Base-by-base conservation (phyloP, 2,113 vertebrate species). In the Pelusios castaneus region DNA sequence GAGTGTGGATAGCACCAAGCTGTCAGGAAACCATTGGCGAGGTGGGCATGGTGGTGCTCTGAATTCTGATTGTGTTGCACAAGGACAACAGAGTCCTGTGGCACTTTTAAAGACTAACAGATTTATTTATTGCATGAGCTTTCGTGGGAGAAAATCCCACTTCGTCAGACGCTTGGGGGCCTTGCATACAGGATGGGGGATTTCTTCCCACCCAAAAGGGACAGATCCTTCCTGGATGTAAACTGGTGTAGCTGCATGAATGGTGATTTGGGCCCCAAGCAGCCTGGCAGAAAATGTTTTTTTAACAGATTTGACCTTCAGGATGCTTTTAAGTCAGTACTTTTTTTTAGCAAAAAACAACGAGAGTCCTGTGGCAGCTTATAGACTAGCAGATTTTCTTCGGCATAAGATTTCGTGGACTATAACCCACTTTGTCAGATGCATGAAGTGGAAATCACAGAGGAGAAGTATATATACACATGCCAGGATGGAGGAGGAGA, bases 181-280 rank as follows among this genome's bases (percentile, higher is more conserved):
- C 25, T 45, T 27, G 6, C 5, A 24, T 41, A 10, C 41, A 27
- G 73, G 41, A 76, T 45, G 24, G 41, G 41, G 12, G 41, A 76
- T 45, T 70, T 70, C 41, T 76, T 7, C 41, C 25, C 24, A 75
- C 70, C 5, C 38, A 1, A 75, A 25, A 41, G 70, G 22, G 19
- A 22, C 24, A 16, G 41, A 43, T 9, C 6, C 24, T 14, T 76
- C 22, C 24, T 41, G 12, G 73, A 27, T 27, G 25, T 41, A 73
- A 73, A 41, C 34, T 41, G 21, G 19, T 38, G 21, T 45, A 41
- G 10, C 41, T 76, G 41, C 73, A 27, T 41, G 41, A 1, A 3
- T 34, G 25, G 17, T 49, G 51, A 41, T 43, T 56, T 41, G 41
- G 0, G n/a, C 1, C 14, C 13, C 78, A 70, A 34, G 45, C 19